Conservation (phyloP, 2,888 invertebrate species). For the Apeira syringaria region DNA sequence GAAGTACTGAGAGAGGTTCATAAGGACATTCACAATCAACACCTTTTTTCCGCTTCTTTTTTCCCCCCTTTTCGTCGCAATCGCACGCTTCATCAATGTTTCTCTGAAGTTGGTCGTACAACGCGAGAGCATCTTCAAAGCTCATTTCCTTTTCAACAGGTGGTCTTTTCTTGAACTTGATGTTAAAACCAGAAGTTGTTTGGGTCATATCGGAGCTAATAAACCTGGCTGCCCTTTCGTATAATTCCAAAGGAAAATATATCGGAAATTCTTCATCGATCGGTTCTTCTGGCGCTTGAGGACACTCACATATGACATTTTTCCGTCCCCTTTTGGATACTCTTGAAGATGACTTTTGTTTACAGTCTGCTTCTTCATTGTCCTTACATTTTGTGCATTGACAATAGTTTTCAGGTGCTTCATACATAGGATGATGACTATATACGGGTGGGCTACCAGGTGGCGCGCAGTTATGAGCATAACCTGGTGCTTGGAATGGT, state of each 20-base stretch:
- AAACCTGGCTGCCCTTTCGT: constrained; percentile 32
- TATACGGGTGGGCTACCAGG: neutral
- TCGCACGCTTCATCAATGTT: constrained; percentile 12
- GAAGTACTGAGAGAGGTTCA: too few relatives aligned
- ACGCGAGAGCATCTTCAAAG: constrained; percentile 47
- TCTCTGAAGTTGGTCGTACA: constrained; percentile 24
- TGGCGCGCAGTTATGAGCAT: neutral
- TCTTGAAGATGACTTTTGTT: neutral
- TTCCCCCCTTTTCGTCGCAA: constrained; percentile 16
- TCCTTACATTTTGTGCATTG: constrained; percentile 7
- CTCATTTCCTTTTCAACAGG: constrained; percentile 37
- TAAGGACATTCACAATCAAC: constrained; percentile 42
- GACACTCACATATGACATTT: constrained; percentile 17
- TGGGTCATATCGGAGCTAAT: constrained; percentile 49
- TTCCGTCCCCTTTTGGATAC: neutral
- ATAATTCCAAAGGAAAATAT: constrained; percentile 4
- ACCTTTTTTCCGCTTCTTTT: constrained; percentile 1
- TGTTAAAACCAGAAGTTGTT: constrained; percentile 51
- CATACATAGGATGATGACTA: neutral
- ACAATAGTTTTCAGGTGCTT: neutral
- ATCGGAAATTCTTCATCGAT: neutral
- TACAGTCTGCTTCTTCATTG: constrained; percentile 2
- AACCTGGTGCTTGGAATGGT: neutral
- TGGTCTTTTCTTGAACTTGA: constrained; percentile 33
- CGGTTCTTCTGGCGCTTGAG: constrained; percentile 17